A percentile compares a stretch with the other conserved stretches of the same genome.
phyloP scores from a whole-genome alignment of 2,797 vertebrate genomes.

The Fratercula arctica region DNA sequence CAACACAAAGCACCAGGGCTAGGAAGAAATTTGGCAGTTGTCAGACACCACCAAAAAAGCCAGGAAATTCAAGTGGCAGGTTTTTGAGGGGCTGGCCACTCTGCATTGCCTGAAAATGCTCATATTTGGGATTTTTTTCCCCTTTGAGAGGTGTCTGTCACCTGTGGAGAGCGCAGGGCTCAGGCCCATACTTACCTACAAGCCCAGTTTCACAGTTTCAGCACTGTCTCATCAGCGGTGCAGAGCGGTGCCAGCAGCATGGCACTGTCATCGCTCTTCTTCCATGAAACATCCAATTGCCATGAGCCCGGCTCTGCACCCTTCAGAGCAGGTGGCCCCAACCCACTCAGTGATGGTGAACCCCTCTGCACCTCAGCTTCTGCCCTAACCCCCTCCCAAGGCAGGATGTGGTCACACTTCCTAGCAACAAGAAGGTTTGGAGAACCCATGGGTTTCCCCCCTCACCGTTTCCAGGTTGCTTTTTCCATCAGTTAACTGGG shows the following conservation, averaged over 20 bases:
- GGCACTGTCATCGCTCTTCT: neutral
- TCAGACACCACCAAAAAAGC: neutral
- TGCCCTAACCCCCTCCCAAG: neutral
- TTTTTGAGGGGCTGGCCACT: neutral
- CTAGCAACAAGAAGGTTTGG: neutral
- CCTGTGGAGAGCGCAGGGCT: neutral
- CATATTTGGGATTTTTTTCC: neutral
- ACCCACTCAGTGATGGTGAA: accelerated
- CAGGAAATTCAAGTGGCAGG: neutral
- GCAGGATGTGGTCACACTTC: neutral
- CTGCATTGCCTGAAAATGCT: neutral
- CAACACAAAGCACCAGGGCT: neutral
- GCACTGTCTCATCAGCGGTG: accelerated
- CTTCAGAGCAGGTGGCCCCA: neutral
- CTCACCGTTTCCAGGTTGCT: accelerated
- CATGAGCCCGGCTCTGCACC: neutral
- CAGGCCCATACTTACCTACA: accelerated
- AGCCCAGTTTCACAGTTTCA: neutral
- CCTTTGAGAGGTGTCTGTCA: neutral
- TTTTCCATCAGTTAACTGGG: neutral
- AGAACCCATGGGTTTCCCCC: accelerated
- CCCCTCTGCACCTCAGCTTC: accelerated
- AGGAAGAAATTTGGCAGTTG: neutral
- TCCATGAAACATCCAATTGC: neutral
- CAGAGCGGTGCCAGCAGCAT: accelerated